Evolutionary conservation across 2,797 vertebrate genomes (phyloP).

Genomic region (Xerus rutilus): DNA sequence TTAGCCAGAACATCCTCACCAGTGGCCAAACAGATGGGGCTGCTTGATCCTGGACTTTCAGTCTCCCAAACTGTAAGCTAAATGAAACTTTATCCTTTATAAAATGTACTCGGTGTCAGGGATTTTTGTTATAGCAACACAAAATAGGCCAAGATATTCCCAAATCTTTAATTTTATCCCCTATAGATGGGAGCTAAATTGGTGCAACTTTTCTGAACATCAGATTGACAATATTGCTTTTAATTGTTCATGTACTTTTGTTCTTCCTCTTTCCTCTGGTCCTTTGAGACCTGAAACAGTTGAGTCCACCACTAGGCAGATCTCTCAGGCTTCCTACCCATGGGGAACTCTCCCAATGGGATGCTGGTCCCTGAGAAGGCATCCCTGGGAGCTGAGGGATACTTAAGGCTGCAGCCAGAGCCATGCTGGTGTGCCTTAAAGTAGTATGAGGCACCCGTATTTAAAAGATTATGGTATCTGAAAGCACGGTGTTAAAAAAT

Average conservation of each 20-base stretch:
- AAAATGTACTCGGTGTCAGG: not conserved
- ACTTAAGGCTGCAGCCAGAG: not conserved
- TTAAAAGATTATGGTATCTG: constrained; percentile 87
- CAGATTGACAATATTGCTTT: not conserved
- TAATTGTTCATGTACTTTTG: not conserved
- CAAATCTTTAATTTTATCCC: not conserved
- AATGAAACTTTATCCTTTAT: not conserved
- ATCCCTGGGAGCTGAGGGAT: not conserved
- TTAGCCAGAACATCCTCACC: not conserved
- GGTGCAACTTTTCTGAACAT: not conserved
- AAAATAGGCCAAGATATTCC: not conserved
- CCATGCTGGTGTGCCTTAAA: not conserved
- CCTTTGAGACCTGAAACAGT: not conserved
- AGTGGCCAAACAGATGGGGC: not conserved
- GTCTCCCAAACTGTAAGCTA: not conserved
- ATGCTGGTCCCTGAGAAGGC: not conserved
- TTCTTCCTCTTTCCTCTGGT: not conserved
- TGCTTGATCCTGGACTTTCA: not conserved
- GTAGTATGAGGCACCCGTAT: constrained; percentile 22
- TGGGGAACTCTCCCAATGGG: too few species aligned
- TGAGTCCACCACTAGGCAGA: too few species aligned
- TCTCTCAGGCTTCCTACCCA: too few species aligned
- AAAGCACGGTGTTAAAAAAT: constrained; percentile 86
- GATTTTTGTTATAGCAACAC: not conserved
- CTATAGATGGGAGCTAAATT: not conserved